Evolutionary conservation across 2,888 invertebrate genomes (phyloP).

Genomic region (Cryptosula pallasiana): DNA sequence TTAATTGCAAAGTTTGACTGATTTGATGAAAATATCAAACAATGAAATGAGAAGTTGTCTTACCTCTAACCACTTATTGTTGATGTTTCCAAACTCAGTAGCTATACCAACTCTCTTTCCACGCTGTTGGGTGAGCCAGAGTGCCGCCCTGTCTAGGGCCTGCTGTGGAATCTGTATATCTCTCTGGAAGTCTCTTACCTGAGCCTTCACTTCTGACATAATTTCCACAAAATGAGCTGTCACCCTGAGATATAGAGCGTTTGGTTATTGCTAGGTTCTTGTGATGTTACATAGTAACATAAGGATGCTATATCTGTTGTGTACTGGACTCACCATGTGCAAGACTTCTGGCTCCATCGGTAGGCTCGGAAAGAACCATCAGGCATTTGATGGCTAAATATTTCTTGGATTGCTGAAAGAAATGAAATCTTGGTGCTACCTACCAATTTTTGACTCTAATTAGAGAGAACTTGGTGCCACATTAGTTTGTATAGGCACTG

Average conservation of each 20-base stretch:
- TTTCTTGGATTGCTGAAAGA: background rate
- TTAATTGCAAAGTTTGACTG: too few relatives aligned
- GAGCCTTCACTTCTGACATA: slow-evolving; percentile 73
- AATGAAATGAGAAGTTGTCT: too few relatives aligned
- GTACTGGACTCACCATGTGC: background rate
- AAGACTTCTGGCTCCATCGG: slow-evolving; percentile 6
- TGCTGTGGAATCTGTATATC: slow-evolving; percentile 29
- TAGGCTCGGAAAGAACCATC: slow-evolving; percentile 12
- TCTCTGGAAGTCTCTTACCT: slow-evolving; percentile 30
- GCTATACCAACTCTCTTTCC: slow-evolving; percentile 27
- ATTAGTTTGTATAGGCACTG: too few relatives aligned
- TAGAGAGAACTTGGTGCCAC: too few relatives aligned
- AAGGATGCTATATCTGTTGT: too few relatives aligned
- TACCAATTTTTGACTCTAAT: too few relatives aligned
- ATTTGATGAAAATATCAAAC: too few relatives aligned
- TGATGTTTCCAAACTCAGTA: slow-evolving; percentile 27
- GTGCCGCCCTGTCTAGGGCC: slow-evolving; percentile 30
- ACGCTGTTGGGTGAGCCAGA: slow-evolving; percentile 31
- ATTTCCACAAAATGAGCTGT: slow-evolving; percentile 84
- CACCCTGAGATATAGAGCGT: too few relatives aligned
- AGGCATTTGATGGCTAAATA: slow-evolving; percentile 13
- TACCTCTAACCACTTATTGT: slow-evolving; percentile 31
- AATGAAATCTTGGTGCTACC: background rate
- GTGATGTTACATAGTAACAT: too few relatives aligned
- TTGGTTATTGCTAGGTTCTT: too few relatives aligned